Conservation (phyloP, 2,113 vertebrate species). For the Sturnus vulgaris region DNA sequence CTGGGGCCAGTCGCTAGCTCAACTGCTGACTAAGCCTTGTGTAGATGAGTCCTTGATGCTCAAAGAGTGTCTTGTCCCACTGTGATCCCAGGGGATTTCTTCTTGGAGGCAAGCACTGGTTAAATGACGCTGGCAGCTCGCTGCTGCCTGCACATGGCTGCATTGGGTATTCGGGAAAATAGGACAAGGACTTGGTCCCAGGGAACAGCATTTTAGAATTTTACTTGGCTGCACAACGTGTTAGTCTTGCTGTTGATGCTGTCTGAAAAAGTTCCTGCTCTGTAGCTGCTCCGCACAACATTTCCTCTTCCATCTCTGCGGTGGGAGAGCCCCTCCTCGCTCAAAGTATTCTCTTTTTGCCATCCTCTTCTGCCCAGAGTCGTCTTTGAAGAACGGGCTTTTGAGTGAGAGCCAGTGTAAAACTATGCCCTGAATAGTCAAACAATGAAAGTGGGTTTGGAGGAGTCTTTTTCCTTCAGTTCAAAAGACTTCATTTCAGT, state of each 20-base stretch:
- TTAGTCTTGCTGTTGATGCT: neutral
- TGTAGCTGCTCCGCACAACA: neutral
- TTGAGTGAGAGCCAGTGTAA: neutral
- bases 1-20: neutral
- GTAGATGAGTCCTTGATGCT: neutral
- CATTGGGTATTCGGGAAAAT: neutral
- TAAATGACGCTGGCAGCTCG: neutral
- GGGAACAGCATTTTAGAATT: neutral
- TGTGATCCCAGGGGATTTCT: neutral
- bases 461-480: neutral
- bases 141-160: neutral
- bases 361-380: neutral
- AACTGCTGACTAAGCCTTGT: neutral
- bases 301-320: neutral
- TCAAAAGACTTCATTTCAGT: neutral
- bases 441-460: neutral
- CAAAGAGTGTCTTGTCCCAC: neutral
- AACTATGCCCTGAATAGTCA: neutral
- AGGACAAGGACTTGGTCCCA: neutral
- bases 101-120: neutral
- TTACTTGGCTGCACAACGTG: neutral
- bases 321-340: neutral
- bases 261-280: neutral
- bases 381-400: neutral
- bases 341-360: neutral